These are phyloP conservation scores for Chrysolina americana DNA, from an alignment of 2,888 invertebrate genomes.

Conservation along the genomic window DNA sequence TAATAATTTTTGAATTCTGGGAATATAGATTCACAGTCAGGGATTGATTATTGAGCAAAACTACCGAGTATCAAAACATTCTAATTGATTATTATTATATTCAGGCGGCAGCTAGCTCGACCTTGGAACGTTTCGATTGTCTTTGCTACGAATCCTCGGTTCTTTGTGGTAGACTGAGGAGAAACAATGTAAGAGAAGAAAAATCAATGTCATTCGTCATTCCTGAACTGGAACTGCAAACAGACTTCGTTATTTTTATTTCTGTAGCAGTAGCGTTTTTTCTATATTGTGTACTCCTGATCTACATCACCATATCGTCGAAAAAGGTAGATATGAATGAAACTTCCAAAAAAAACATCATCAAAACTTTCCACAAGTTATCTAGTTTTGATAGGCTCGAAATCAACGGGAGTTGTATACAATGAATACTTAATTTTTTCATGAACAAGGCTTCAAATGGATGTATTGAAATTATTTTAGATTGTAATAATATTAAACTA, in stretches of 20 bases:
- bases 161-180: constrained; percentile 47
- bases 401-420: too few species aligned
- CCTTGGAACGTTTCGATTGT: constrained; percentile 46
- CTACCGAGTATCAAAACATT: too few species aligned
- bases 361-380: too few species aligned
- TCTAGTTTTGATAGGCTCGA: too few species aligned
- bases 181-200: constrained; percentile 46
- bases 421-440: too few species aligned
- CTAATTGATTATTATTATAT: constrained; percentile 21
- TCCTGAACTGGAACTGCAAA: constrained; percentile 47
- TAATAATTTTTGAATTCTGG: too few species aligned
- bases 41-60: too few species aligned
- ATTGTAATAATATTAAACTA: too few species aligned
- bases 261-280: constrained; percentile 47
- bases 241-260: constrained; percentile 52
- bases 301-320: constrained; percentile 37
- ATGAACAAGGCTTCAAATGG: too few species aligned
- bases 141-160: constrained; percentile 49
- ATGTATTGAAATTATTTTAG: too few species aligned
- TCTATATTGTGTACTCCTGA: constrained; percentile 48
- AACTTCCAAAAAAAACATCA: too few species aligned
- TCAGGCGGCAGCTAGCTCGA: constrained; percentile 39
- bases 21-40: too few species aligned
- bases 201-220: constrained; percentile 39
- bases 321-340: constrained; percentile 6